Conservation (phyloP, 1,140 invertebrate genomes). For the Drosophila setifemur region DNA sequence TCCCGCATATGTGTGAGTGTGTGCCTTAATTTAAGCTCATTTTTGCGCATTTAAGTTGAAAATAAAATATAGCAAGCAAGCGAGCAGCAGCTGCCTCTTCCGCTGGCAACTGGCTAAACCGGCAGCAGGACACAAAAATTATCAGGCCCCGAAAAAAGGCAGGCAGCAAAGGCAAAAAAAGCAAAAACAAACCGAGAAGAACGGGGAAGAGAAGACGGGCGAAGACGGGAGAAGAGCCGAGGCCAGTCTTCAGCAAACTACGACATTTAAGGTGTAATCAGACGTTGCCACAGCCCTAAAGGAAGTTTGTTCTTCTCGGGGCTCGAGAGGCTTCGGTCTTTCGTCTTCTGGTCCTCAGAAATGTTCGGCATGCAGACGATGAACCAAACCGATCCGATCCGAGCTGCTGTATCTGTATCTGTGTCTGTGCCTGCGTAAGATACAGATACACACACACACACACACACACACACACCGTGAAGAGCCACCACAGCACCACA, state of each 20-base stretch:
- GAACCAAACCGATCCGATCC: background rate
- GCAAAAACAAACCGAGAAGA: background rate
- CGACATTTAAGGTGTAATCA: constrained; percentile 79
- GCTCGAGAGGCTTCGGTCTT: constrained; percentile 12
- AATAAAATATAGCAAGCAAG: constrained; percentile 61
- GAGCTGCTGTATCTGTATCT: constrained; percentile 21
- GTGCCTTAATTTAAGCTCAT: constrained; percentile 79
- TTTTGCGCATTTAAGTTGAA: constrained; percentile 78
- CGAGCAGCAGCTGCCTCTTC: constrained; percentile 53
- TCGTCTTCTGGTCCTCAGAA: constrained; percentile 53
- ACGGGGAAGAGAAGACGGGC: background rate
- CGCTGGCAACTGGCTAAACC: constrained; percentile 60
- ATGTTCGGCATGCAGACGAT: constrained; percentile 73
- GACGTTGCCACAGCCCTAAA: constrained; percentile 71
- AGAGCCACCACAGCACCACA: constrained; percentile 41
- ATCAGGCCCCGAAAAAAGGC: constrained; percentile 66
- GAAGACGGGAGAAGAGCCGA: background rate
- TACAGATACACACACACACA: constrained; percentile 17
- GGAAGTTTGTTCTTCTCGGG: constrained; percentile 61
- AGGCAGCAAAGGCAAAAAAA: constrained; percentile 1
- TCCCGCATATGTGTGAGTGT: constrained; percentile 62
- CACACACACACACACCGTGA: constrained; percentile 10
- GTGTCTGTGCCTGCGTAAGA: constrained; percentile 36
- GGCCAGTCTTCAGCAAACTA: constrained; percentile 33
- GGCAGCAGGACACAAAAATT: constrained; percentile 71